phyloP scores from a whole-genome alignment of 2,113 vertebrate species.

The Dunckerocampus dactyliophorus region DNA sequence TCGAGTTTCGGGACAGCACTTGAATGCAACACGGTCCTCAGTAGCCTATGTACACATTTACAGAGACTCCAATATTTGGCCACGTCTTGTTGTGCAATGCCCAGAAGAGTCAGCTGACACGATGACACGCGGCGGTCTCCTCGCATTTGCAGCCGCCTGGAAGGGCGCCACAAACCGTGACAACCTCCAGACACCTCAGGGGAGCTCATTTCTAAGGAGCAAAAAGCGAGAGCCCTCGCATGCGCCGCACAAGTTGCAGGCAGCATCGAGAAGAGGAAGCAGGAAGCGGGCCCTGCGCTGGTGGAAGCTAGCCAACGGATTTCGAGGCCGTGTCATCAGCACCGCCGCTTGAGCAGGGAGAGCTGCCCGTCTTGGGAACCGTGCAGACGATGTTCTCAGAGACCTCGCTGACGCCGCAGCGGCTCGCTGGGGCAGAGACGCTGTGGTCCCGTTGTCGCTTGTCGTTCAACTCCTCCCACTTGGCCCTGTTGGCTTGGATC shows the following conservation, averaged over 20 bases:
- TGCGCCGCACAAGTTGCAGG: slow-evolving; percentile 64
- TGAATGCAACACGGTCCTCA: slow-evolving; percentile 40
- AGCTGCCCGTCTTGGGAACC: slow-evolving; percentile 37
- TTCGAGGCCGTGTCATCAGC: slow-evolving; percentile 31
- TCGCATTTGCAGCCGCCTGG: slow-evolving; percentile 41
- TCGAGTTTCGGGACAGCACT: slow-evolving; percentile 51
- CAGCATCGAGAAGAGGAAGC: slow-evolving; percentile 40
- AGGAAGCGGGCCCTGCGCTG: slow-evolving; percentile 22
- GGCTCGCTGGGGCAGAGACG: slow-evolving; percentile 29
- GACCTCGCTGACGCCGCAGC: slow-evolving; percentile 32
- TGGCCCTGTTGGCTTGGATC: slow-evolving; percentile 82
- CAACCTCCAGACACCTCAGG: slow-evolving; percentile 33
- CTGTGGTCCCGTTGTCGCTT: slow-evolving; percentile 74
- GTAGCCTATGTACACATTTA: slow-evolving; percentile 63
- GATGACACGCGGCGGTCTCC: slow-evolving; percentile 49
- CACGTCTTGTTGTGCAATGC: slow-evolving; percentile 34
- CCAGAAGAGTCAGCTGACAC: slow-evolving; percentile 32
- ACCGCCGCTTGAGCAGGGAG: slow-evolving; percentile 40
- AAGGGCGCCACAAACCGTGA: slow-evolving; percentile 45
- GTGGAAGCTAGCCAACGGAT: slow-evolving; percentile 63
- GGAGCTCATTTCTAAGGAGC: slow-evolving; percentile 52
- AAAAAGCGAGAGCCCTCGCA: slow-evolving; percentile 66
- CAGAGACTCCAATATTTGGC: slow-evolving; percentile 34
- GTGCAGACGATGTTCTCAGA: slow-evolving; percentile 40
- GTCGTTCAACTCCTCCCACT: slow-evolving; percentile 91